These are phyloP conservation scores for Acanthosepion lycidas DNA, from an alignment of 2,888 invertebrate species.

Conservation along the genomic window DNA sequence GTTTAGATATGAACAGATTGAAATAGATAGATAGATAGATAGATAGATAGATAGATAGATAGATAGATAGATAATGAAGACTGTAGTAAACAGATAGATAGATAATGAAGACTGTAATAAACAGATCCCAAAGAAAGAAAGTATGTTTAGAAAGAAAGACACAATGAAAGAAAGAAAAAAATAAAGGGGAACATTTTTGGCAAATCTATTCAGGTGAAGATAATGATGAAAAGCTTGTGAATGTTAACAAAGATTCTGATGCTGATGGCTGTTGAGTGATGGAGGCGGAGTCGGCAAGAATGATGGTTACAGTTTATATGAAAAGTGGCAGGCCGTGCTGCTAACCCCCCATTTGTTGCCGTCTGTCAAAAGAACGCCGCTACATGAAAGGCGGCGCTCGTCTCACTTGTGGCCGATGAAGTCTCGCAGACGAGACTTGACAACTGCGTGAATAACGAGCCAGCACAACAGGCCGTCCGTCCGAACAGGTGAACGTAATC, in stretches of 20 bases:
- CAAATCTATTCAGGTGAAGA: background rate
- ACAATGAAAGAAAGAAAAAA: too few species aligned
- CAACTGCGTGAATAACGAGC: slow-evolving; percentile 12
- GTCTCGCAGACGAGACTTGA: background rate
- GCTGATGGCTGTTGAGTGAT: background rate
- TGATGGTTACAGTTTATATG: background rate
- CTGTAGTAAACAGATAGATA: too few species aligned
- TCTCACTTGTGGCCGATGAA: slow-evolving; percentile 25
- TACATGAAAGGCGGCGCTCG: background rate
- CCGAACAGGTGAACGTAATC: slow-evolving; percentile 18
- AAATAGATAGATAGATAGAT: background rate
- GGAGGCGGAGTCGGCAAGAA: background rate
- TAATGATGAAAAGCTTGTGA: background rate
- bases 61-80: background rate
- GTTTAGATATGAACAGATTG: background rate
- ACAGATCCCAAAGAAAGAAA: too few species aligned
- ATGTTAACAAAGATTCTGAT: background rate
- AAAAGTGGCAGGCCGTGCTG: background rate
- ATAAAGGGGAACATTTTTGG: background rate
- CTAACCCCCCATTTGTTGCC: background rate
- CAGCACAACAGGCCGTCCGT: background rate
- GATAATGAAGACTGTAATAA: too few species aligned
- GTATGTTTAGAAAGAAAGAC: too few species aligned
- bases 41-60: background rate
- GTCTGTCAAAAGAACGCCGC: background rate